phyloP scores from a whole-genome alignment of 2,113 vertebrate genomes.

The Trogon melanurus region DNA sequence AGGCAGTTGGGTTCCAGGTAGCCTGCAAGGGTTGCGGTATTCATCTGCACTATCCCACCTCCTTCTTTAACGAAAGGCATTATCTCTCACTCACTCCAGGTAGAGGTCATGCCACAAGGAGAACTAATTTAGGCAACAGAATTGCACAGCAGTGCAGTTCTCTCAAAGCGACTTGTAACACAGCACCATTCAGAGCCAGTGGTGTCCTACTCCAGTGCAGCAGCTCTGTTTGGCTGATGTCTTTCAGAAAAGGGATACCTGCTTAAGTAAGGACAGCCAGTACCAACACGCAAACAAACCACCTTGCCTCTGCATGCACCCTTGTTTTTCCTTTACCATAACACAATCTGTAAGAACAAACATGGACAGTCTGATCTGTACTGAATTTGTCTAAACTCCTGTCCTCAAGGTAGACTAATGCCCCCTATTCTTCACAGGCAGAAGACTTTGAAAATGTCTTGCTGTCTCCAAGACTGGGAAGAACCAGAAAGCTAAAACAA shows the following conservation, averaged over 20 bases:
- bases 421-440: neutral
- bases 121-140: slow-evolving; percentile 2
- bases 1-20: neutral
- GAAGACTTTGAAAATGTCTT: neutral
- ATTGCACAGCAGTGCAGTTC: neutral
- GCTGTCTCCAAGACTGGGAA: slow-evolving; percentile 39
- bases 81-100: neutral
- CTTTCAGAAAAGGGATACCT: neutral
- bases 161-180: neutral
- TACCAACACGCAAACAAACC: neutral
- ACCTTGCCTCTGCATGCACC: neutral
- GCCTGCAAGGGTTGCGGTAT: neutral
- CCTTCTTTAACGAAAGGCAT: neutral
- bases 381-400: neutral
- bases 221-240: accelerated
- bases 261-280: neutral
- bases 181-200: neutral
- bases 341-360: neutral
- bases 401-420: neutral
- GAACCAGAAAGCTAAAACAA: slow-evolving; percentile 62
- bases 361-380: neutral
- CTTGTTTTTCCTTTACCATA: neutral
- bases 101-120: neutral
- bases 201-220: neutral
- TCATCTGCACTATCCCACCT: neutral